Percentiles rank a stretch among this genome's conserved stretches.
Conservation (phyloP, 2,113 vertebrate species). For the Triplophysa rosa region DNA sequence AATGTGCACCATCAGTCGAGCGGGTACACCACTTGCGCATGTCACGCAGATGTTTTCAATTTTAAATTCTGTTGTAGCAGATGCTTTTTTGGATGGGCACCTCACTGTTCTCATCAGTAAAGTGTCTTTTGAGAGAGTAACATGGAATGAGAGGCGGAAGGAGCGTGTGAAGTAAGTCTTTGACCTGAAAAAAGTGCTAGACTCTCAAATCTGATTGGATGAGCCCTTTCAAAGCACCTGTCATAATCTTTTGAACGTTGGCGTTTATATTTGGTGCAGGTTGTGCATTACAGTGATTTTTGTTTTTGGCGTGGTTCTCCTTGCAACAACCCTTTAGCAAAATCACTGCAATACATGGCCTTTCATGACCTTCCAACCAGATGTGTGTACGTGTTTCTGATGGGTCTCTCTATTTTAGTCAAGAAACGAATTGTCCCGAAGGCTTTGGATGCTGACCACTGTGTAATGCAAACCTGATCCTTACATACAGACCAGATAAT, state of each 20-base stretch:
- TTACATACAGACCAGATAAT: constrained; percentile 20
- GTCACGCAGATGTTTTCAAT: constrained; percentile 67
- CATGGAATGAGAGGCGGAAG: constrained; percentile 64
- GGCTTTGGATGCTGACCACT: constrained; percentile 1
- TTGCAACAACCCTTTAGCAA: not conserved
- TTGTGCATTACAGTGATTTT: not conserved
- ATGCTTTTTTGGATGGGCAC: constrained; percentile 70
- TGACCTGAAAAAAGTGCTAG: not conserved
- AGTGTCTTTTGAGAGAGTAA: constrained; percentile 73
- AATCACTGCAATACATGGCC: not conserved
- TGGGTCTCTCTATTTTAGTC: not conserved
- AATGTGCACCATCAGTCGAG: constrained; percentile 61
- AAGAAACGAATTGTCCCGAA: not conserved
- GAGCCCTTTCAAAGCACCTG: not conserved
- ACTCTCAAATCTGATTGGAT: constrained; percentile 13
- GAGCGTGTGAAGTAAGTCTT: constrained; percentile 77
- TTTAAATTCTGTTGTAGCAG: constrained; percentile 75
- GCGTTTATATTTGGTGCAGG: not conserved
- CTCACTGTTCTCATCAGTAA: constrained; percentile 71
- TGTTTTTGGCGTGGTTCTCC: no score
- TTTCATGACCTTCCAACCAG: not conserved
- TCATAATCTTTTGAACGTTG: no score
- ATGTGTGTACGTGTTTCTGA: not conserved
- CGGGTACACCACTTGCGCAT: constrained; percentile 63
- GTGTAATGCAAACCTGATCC: constrained; percentile 5